These are phyloP conservation scores for Bolborhynchus lineola DNA, from an alignment of 2,113 vertebrate genomes.

Conservation along the genomic window DNA sequence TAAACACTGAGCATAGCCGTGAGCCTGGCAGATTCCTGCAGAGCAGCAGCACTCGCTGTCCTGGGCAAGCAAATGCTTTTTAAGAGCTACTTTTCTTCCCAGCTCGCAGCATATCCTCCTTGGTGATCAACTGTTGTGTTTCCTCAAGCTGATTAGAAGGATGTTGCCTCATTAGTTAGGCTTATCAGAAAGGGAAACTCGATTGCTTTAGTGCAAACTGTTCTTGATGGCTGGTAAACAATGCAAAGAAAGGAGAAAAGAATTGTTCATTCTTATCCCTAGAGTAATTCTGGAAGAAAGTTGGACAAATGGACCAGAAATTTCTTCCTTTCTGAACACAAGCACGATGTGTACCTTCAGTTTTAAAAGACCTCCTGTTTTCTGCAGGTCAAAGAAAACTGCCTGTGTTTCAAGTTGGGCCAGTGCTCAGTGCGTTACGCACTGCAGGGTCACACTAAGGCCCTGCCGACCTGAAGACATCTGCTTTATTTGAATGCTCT, in stretches of 20 bases:
- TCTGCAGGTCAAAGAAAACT: neutral
- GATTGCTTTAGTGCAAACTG: neutral
- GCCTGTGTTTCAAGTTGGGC: rapidly evolving
- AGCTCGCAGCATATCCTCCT: neutral
- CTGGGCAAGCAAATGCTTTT: neutral
- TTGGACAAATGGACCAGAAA: neutral
- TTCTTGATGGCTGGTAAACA: neutral
- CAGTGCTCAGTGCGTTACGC: rapidly evolving
- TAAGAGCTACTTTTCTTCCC: neutral
- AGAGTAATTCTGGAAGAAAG: neutral
- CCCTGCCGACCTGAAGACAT: neutral
- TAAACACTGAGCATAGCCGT: neutral
- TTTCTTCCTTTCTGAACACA: neutral
- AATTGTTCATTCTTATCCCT: neutral
- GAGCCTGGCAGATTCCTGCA: neutral
- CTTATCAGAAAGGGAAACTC: neutral
- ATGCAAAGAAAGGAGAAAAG: rapidly evolving
- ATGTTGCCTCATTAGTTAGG: neutral
- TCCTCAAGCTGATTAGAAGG: neutral
- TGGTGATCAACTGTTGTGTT: neutral
- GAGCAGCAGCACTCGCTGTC: neutral
- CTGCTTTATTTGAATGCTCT: neutral
- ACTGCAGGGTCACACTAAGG: neutral
- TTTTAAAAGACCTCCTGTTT: neutral
- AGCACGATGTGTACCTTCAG: neutral